Base-by-base conservation (phyloP, 2,888 invertebrate species). In the Limnephilus lunatus region DNA sequence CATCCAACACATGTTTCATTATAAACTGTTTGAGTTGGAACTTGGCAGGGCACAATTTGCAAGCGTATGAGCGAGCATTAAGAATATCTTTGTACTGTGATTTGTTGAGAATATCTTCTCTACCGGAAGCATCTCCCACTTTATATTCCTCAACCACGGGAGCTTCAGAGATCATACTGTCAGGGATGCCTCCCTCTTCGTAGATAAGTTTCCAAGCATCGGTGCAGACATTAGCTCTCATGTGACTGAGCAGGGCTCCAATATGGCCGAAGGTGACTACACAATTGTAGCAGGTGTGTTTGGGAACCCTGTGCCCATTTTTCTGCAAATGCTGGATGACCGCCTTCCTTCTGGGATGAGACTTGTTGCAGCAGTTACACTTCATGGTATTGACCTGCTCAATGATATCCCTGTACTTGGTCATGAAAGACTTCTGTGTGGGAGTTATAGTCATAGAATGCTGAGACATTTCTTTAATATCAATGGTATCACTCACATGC, bases 201-300 rank as follows among this genome's bases (percentile, higher is more conserved):
- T 95, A 96, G 91, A 96, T 96, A 86, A 96, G 95, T 94, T 96
- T 96, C 96, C 96, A 96, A 39, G 96, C 94, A 94, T 96, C 95
- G 14, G 96, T 96, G 92, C 96, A 96, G 81, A 95, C 95, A 91
- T 96, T 96, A 11, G 96, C 95, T 93, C 96, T 95, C 96, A 96
- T 96, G 94, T 96, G 96, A 94, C 96, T 96, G 5, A 96, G 95
- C 48, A 96, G 94, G 68, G 96, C 96, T 35, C 96, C 96, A 92
- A 96, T 96, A 93, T 96, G 96, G 9, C 95, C 95, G 93, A 97
- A 97, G 0, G 97, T 97, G 48, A 97, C 95, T 92, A 97, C 96
- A 94, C 97, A 97, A 94, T 96, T 96, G 94, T 97, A 97, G 94
- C 97, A 97, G 0, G 97, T 97, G 94, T 96, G 97, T 94, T 97